phyloP scores from a whole-genome alignment of 2,113 vertebrate genomes.

The Alligator mississippiensis region DNA sequence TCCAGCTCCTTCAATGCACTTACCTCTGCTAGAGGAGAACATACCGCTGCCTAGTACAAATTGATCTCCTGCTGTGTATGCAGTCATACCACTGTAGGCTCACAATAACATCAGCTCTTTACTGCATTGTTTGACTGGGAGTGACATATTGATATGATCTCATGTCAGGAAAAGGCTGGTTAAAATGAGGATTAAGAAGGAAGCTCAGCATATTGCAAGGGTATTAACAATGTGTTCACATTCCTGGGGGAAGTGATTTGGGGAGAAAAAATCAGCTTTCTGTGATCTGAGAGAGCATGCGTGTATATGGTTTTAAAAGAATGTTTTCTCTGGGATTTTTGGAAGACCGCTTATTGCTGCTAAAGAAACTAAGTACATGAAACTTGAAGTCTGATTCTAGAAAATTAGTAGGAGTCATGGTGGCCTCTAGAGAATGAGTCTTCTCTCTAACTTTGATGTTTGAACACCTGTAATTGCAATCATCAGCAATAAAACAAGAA shows the following conservation, averaged over 20 bases:
- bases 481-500: not conserved
- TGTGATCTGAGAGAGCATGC: not conserved
- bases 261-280: constrained; percentile 17
- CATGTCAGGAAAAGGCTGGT: constrained; percentile 28
- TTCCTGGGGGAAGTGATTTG: constrained; percentile 36
- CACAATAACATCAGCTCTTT: constrained; percentile 60
- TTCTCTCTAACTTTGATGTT: not conserved
- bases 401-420: rapidly evolving
- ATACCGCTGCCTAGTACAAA: constrained; percentile 27
- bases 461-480: constrained; percentile 24
- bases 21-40: constrained; percentile 7
- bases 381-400: not conserved
- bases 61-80: constrained; percentile 64
- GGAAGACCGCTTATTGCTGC: not conserved
- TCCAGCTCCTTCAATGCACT: constrained; percentile 11
- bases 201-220: constrained; percentile 49
- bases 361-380: not conserved
- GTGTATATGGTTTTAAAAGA: not conserved
- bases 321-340: constrained; percentile 32
- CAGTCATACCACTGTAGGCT: constrained; percentile 39
- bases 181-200: constrained; percentile 10
- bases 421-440: not conserved
- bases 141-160: constrained; percentile 35
- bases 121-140: not conserved
- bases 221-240: constrained; percentile 32